Percentiles rank a stretch among this genome's conserved stretches.
Evolutionary conservation across 2,888 invertebrate genomes (phyloP).

Genomic region (Thysanoteuthis rhombus): DNA sequence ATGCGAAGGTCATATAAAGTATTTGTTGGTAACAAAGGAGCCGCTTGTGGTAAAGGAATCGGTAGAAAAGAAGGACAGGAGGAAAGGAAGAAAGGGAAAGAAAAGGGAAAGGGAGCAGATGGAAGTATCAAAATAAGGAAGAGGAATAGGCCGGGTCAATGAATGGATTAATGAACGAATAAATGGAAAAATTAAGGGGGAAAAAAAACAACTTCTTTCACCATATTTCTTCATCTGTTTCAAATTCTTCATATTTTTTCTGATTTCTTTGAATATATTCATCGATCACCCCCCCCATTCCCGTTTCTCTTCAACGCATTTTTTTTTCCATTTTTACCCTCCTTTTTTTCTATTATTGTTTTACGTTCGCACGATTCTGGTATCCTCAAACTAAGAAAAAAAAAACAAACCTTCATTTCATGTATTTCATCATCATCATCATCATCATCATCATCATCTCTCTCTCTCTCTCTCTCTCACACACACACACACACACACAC

Average conservation of each 20-base stretch:
- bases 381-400: too few species aligned
- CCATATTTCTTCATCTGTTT: too few species aligned
- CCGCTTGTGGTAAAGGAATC: neutral
- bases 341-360: neutral
- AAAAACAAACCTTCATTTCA: too few species aligned
- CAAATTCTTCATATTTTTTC: too few species aligned
- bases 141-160: neutral
- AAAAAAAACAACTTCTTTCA: too few species aligned
- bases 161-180: neutral
- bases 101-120: neutral
- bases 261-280: too few species aligned
- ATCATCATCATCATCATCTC: neutral
- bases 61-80: neutral
- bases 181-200: neutral
- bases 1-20: neutral
- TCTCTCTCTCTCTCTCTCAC: neutral
- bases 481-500: too few species aligned
- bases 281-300: too few species aligned
- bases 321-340: neutral
- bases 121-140: neutral
- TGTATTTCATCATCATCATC: too few species aligned
- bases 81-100: neutral
- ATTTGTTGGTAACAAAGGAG: neutral
- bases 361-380: neutral
- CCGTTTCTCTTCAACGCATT: neutral